Evolutionary conservation across 2,797 vertebrate species (phyloP).

Genomic region (Ctenochaetus hawaiiensis): DNA sequence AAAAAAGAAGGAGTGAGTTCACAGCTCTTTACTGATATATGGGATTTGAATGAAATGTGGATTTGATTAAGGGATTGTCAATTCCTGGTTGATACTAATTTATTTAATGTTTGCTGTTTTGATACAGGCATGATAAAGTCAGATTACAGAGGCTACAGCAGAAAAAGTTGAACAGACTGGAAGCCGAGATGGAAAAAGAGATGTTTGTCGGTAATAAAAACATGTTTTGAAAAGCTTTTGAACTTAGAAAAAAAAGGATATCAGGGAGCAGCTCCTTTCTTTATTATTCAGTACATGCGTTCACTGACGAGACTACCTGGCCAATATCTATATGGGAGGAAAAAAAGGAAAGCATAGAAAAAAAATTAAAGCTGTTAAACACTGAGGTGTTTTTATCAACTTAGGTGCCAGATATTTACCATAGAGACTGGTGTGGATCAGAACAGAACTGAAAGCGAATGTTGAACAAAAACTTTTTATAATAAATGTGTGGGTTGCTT

Average conservation of each 20-base stretch:
- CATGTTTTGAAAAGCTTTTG: not conserved
- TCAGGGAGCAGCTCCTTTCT: not conserved
- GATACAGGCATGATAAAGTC: conserved; percentile 84
- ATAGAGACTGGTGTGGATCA: too few species aligned
- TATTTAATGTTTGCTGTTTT: conserved; percentile 3
- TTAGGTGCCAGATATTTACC: not conserved
- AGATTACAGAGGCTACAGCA: conserved; percentile 82
- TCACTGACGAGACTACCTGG: too few species aligned
- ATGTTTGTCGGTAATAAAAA: conserved; percentile 85
- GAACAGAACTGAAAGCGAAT: too few species aligned
- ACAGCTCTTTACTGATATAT: not conserved
- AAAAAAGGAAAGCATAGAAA: too few species aligned
- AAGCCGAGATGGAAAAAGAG: conserved; percentile 85
- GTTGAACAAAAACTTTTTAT: not conserved
- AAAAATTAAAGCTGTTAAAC: too few species aligned
- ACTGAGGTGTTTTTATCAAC: not conserved
- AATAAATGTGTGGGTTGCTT: not conserved
- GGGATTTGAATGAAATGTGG: not conserved
- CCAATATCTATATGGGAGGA: too few species aligned
- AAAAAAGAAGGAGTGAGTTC: conserved; percentile 90
- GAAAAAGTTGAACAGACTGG: conserved; percentile 85
- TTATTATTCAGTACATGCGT: too few species aligned
- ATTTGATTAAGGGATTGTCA: not conserved
- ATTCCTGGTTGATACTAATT: not conserved
- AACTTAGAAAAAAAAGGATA: not conserved